A percentile compares a stretch with the other conserved stretches of the same genome.
phyloP scores from a whole-genome alignment of 2,113 vertebrate genomes.

The Macrotis lagotis region DNA sequence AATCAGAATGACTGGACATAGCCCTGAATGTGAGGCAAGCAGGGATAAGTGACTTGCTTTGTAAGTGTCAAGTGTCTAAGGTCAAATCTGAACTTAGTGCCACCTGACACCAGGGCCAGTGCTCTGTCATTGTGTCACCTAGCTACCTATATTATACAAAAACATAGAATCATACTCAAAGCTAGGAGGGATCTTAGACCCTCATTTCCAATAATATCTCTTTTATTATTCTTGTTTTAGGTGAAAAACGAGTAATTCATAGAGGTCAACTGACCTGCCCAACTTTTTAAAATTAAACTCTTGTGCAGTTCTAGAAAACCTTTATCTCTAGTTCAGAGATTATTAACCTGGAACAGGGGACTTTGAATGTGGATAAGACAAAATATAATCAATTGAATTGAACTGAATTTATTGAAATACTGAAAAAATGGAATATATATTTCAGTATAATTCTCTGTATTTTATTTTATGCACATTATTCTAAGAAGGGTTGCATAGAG shows the following conservation, averaged over 20 bases:
- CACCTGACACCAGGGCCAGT: too few relatives aligned
- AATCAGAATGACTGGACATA: too few relatives aligned
- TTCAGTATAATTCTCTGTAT: not conserved
- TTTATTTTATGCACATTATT: not conserved
- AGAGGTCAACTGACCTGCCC: not conserved
- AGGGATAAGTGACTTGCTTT: too few relatives aligned
- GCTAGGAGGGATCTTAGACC: not conserved
- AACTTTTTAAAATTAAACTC: not conserved
- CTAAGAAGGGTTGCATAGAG: not conserved
- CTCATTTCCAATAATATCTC: not conserved
- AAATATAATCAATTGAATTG: too few relatives aligned
- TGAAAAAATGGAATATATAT: too few relatives aligned
- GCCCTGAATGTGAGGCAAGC: too few relatives aligned
- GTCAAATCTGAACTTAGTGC: too few relatives aligned
- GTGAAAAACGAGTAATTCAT: not conserved
- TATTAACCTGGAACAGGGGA: not conserved
- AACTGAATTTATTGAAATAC: too few relatives aligned
- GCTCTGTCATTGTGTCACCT: too few relatives aligned
- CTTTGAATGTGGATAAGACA: not conserved
- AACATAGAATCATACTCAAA: not conserved
- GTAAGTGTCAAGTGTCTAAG: too few relatives aligned
- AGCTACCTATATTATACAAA: too few relatives aligned
- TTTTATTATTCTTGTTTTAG: not conserved
- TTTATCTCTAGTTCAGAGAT: not conserved
- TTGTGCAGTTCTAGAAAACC: not conserved